Evolutionary conservation across 2,113 vertebrate species (phyloP).

Genomic region (Lamprotornis superbus): DNA sequence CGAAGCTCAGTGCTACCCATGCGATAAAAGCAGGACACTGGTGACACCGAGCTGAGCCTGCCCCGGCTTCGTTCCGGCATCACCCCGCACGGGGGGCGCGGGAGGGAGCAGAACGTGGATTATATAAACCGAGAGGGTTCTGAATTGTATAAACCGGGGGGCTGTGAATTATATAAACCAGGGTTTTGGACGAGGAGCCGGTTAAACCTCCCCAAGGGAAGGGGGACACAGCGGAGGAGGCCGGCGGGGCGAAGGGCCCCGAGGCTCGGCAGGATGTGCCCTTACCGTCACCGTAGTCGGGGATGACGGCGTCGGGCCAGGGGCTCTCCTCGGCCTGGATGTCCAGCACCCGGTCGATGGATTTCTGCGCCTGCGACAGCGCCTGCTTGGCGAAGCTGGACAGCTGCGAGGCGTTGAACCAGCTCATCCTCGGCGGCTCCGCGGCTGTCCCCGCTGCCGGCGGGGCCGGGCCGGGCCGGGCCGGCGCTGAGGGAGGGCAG

Average conservation of each 20-base stretch:
- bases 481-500: too few species aligned
- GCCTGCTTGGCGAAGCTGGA: constrained; percentile 98
- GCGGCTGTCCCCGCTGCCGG: neutral
- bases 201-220: neutral
- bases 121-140: neutral
- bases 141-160: neutral
- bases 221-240: neutral
- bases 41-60: neutral
- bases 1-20: fast-evolving
- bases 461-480: neutral
- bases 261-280: too few species aligned
- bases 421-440: constrained; percentile 82
- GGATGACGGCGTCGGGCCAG: constrained; percentile 81
- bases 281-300: constrained; percentile 81
- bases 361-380: constrained; percentile 95
- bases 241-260: neutral
- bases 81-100: neutral
- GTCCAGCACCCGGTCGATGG: constrained; percentile 95
- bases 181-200: neutral
- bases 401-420: constrained; percentile 97
- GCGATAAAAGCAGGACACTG: neutral
- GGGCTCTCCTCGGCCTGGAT: constrained; percentile 88
- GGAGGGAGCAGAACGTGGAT: neutral
- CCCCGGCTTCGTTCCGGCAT: neutral
- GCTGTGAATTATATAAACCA: neutral